Base-by-base conservation (phyloP, 2,113 vertebrate genomes). In the Parotia lawesii region DNA sequence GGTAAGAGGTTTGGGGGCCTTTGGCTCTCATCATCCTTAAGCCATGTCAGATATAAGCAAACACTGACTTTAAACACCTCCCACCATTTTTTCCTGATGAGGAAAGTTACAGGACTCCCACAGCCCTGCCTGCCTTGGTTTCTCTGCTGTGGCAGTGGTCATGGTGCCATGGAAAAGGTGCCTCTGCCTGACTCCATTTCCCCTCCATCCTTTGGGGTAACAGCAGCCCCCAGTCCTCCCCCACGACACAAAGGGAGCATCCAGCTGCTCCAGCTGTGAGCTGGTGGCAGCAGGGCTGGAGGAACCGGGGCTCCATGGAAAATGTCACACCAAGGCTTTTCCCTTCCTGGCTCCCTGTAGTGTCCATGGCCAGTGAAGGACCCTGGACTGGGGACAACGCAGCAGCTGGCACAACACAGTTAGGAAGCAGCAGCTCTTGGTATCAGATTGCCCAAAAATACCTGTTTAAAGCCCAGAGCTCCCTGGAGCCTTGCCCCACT, bases 261-360 rank as follows among this genome's bases (percentile, higher is more conserved):
- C 44, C 54, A 48, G 67, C 61, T 13, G 56, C 3, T 11, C 44
- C 48, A 57, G 66, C 74, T 9, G 8, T 5, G 22, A 73, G 60
- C 66, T 29, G 40, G 11, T 27, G 38, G 71, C 45, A 90, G 51
- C 79, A 51, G 47, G 38, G 47, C 25, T 15, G 40, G 44, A 15
- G 51, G 37, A 22, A 40, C 18, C 0, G 0, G 57, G 3, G 19
- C 51, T 54, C 57, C 10, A 2, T 7, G 22, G 57, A 70, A 37
- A n/a, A 18, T 1, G 3, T 31, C 57, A 48, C 51, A 69, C 20
- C 73, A 31, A 70, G 47, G 33, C n/a, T 11, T 10, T 15, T 66
- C 60, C 50, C 53, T 53, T 79, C 50, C 29, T 14, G 42, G 25
- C 44, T 87, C 50, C 44, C 40, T 9, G 1, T 2, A 1, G 0